Base-by-base conservation (phyloP, 2,888 invertebrate genomes). In the Epirrhoe alternata region DNA sequence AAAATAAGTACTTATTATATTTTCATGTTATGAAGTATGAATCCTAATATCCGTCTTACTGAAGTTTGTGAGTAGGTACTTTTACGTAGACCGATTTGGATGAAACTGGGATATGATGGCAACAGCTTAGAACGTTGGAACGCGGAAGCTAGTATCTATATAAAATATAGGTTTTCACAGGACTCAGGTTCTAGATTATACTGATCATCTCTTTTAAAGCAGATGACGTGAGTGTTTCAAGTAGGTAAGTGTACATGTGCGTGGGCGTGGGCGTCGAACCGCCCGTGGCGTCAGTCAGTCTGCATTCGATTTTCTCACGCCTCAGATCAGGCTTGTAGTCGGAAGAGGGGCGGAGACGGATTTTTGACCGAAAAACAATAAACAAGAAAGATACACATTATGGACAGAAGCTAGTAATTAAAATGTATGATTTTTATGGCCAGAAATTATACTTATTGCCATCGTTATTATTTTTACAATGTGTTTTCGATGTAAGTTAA, bases 271-370 rank as follows among this genome's bases (percentile, higher is more conserved):
- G 84, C 81, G 82, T 74, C 67, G 75, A 80, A 84, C 77, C 80
- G 87, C 87, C 86, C 77, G 83, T 87, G 90, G 92, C 92, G 92
- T 89, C 92, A 86, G 79, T 84, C 87, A 80, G 92, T 92, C 92
- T 92, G 87, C 77, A 79, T 72, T 72, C 74, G 79, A 79, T 86
- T 86, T 67, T 71, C 73, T 68, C 73, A 73, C 73, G 71, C 90
- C 82, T 89, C 86, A 86, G 42, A 57, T 38, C 49, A 49, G 31
- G 51, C 45, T 31, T 10, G 47, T 53, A 17, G 55, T 50, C 33
- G 38, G 59, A 10, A 47, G 47, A 45, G 12, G 16, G 30, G 16
- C 5, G 24, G 1, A 45, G 5, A 45, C 5, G 1, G 10, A 10
- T 8, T 10, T 38, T 10, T 8, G 38, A 1, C 10, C 38, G 1